Evolutionary conservation across 2,888 invertebrate species (phyloP), one percentile per base, ranked within the genome.

Genomic region (Scrobipalpa atriplicella): DNA sequence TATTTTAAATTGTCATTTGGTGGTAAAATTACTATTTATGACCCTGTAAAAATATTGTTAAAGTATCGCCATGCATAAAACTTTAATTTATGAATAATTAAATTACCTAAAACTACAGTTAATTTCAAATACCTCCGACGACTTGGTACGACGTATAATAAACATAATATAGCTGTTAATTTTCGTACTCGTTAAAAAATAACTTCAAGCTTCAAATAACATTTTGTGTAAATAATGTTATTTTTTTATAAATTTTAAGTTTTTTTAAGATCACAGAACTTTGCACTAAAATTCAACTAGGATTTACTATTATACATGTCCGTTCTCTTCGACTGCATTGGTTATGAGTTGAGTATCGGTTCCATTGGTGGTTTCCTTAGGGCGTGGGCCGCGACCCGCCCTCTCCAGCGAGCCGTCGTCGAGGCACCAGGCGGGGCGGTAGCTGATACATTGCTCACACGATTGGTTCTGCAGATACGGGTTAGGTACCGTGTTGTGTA

Each of bases 401-500:
- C 97, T 89, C 82, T 97, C 97, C 62, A 93, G 78, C 0, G 89
- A 72, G 0, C 90, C 94, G 72, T 96, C 94, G 11, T 93, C 70
- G 8, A 97, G 91, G 67, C 72, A 72, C 93, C 96, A 96, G 0
- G 98, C 98, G 0, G 97, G 96, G 47, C 93, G 89, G 86, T 96
- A 97, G 36, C 84, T 74, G 67, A 85, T 83, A 68, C 77, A 82
- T 47, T 87, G 94, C 77, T 83, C 85, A 36, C 70, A 77, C 76
- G 94, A 94, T 16, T 84, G 83, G 71, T 87, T 90, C 51, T 92
- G 89, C 67, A 98, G 88, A 47, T 94, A 91, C 0, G 97, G 96
- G 92, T 99, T 98, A 0, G 95, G 96, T 69, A 94, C 85, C 0
- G 98, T 98, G 84, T 98, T 97, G 52, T 94, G 92, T 68, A 94